phyloP scores from a whole-genome alignment of 92 coral and sea anemone genomes.

The Epizoanthus stellaris region DNA sequence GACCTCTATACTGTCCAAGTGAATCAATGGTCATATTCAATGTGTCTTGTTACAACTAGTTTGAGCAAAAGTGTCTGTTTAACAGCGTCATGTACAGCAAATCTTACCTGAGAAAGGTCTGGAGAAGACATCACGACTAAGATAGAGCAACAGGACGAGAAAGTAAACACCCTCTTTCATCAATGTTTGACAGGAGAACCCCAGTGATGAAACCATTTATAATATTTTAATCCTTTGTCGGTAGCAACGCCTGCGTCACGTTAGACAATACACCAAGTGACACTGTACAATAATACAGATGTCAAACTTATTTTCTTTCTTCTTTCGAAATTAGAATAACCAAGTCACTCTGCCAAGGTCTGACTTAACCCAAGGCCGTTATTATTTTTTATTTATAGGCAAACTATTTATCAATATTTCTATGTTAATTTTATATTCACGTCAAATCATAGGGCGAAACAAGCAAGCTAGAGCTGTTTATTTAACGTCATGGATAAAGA shows the following conservation, averaged over 20 bases:
- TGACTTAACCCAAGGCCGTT: not conserved
- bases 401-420: not conserved
- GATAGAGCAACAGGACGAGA: not conserved
- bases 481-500: no score
- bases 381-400: not conserved
- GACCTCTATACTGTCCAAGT: no score
- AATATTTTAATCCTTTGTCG: not conserved
- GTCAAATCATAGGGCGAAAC: slow-evolving; percentile 1
- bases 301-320: not conserved
- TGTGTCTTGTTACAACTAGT: no score
- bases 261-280: no score
- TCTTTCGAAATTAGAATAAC: not conserved
- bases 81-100: not conserved
- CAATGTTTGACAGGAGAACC: no score
- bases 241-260: no score
- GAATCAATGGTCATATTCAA: no score
- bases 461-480: not conserved
- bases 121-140: not conserved
- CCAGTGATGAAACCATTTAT: not conserved
- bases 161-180: not conserved
- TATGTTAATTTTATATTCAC: not conserved
- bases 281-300: not conserved
- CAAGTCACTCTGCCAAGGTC: not conserved
- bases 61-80: not conserved
- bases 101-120: slow-evolving; percentile 22